Conservation (phyloP, 2,888 invertebrate genomes). For the Andrena haemorrhoa region DNA sequence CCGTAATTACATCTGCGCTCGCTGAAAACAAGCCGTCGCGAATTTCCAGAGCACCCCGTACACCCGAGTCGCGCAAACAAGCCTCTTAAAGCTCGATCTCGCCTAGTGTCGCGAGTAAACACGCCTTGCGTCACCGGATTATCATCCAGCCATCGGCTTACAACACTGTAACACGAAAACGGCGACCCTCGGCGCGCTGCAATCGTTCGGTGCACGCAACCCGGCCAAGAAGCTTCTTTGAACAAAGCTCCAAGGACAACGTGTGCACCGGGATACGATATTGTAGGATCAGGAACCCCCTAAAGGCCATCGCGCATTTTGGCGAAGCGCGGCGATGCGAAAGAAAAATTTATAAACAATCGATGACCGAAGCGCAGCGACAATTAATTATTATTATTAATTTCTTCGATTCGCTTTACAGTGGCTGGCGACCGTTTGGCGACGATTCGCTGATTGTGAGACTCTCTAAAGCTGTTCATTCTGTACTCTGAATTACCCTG, state of each 20-base stretch:
- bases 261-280: not conserved
- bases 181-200: not conserved
- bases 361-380: too few species aligned
- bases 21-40: not conserved
- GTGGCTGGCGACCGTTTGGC: not conserved
- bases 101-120: constrained; percentile 20
- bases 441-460: not conserved
- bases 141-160: constrained; percentile 6
- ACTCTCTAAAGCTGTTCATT: not conserved
- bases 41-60: not conserved
- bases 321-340: too few species aligned
- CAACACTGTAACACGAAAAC: not conserved
- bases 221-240: not conserved
- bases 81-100: not conserved
- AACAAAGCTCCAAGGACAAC: constrained; percentile 7
- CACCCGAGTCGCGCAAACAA: constrained; percentile 1
- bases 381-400: too few species aligned
- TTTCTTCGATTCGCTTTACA: not conserved
- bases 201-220: not conserved
- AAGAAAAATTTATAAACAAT: too few species aligned
- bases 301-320: too few species aligned
- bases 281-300: not conserved
- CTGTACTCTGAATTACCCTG: not conserved
- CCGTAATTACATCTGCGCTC: constrained; percentile 14
- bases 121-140: constrained; percentile 18